phyloP scores from a whole-genome alignment of 1,140 invertebrate genomes.

The Colletes gigas region DNA sequence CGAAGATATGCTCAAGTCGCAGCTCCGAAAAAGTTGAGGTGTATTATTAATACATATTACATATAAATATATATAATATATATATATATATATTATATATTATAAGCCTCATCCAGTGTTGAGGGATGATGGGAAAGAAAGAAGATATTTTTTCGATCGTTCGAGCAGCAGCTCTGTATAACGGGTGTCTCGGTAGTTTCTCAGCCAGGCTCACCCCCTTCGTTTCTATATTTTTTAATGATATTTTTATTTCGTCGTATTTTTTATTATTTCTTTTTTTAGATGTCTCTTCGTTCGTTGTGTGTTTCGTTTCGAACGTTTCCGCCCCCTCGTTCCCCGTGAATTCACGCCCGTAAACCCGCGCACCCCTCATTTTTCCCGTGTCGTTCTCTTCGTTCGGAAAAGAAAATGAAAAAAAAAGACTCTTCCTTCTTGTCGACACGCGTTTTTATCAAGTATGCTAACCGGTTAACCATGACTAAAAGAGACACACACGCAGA shows the following conservation, averaged over 20 bases:
- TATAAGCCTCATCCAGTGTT: conserved; percentile 48
- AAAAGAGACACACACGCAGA: background rate
- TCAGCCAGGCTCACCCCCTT: conserved; percentile 35
- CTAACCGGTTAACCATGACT: background rate
- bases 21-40: conserved; percentile 66
- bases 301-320: conserved; percentile 56
- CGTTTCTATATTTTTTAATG: conserved; percentile 33
- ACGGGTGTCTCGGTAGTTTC: conserved; percentile 46
- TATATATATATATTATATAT: conserved; percentile 64
- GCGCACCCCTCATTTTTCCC: background rate
- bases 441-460: conserved; percentile 47
- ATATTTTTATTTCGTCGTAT: conserved; percentile 28
- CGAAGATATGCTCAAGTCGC: conserved; percentile 70
- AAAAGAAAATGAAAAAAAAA: background rate
- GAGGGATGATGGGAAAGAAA: conserved; percentile 47
- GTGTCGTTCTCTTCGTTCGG: conserved; percentile 60
- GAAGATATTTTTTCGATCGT: conserved; percentile 63
- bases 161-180: conserved; percentile 51
- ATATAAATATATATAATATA: conserved; percentile 61
- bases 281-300: conserved; percentile 47
- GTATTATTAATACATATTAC: conserved; percentile 61
- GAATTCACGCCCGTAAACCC: background rate
- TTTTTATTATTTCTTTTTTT: conserved; percentile 46
- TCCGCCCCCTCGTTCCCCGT: conserved; percentile 14
- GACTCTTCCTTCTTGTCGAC: conserved; percentile 58